Evolutionary conservation across 2,888 invertebrate species (phyloP), one percentile per base, ranked within the genome.

Genomic region (Drosophila pseudotakahashii): DNA sequence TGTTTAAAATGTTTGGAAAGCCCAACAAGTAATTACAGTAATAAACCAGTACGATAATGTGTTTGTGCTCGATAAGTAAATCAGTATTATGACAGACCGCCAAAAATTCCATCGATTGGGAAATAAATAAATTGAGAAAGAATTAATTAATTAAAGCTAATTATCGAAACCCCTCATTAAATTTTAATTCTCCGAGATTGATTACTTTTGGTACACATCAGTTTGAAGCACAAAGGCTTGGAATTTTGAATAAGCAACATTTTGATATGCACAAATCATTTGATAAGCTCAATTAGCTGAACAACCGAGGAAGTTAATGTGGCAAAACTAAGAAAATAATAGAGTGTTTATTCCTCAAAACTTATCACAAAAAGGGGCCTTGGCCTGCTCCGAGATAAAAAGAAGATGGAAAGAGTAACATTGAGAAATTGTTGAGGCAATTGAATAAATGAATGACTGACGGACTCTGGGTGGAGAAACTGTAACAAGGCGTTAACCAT

Each of bases 381-480:
- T 64, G 68, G 64, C 54, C 68, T 52, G 26, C 68, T 67, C 36
- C 6, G 19, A 66, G 68, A 64, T 64, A 37, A 66, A 37, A 67
- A 26, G 10, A 32, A 39, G 34, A 68, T 68, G 23, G 7, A 45
- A 39, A 47, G 19, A 42, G 13, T 36, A 44, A 23, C 5, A 64
- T 52, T 45, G 36, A 39, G 54, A 53, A 68, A 54, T 26, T 45
- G 66, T 39, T 34, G 45, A n/a, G 39, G 34, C 37, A 34, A 39
- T 30, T 60, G 36, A 39, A 37, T 60, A 30, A 57, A 37, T 9
- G 63, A 63, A 23, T 30, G 19, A 37, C 26, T 30, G 19, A 62
- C 32, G 13, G 10, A 26, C 11, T 48, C 13, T 13, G 34, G 7
- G n/a, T 41, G 39, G 58, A 16, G 47, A 63, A 62, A 45, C 19